phyloP scores from a whole-genome alignment of 2,113 vertebrate genomes.

The Etheostoma spectabile region DNA sequence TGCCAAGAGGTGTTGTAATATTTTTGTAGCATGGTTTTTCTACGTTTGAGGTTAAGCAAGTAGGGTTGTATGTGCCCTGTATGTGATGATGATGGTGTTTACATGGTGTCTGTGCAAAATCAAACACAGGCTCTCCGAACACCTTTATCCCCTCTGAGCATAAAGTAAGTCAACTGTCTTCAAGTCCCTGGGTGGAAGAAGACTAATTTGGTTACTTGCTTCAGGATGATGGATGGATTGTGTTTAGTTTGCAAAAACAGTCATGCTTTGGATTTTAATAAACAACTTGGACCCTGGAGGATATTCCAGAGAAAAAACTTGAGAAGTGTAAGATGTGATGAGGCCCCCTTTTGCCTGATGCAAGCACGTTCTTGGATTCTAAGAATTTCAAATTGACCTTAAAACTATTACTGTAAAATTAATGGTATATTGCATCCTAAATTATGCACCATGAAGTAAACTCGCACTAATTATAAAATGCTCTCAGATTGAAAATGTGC shows the following conservation, averaged over 20 bases:
- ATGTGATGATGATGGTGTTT: conserved; percentile 49
- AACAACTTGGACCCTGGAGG: conserved; percentile 65
- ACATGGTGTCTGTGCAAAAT: conserved; percentile 65
- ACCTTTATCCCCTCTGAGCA: conserved; percentile 58
- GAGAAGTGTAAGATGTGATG: conserved; percentile 26
- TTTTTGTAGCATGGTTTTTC: conserved; percentile 11
- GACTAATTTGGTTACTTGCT: conserved; percentile 58
- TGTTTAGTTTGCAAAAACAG: conserved; percentile 64
- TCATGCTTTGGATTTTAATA: conserved; percentile 68
- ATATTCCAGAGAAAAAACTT: conserved; percentile 41
- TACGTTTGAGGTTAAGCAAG: conserved; percentile 8
- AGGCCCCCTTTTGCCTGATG: conserved; percentile 9
- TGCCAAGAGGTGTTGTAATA: conserved; percentile 4
- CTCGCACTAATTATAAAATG: conserved; percentile 13
- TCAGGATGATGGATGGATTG: conserved; percentile 70
- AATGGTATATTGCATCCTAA: conserved; percentile 13
- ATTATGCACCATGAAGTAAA: conserved; percentile 22
- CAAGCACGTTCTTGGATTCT: conserved; percentile 9
- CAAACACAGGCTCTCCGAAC: conserved; percentile 52
- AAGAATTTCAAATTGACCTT: conserved; percentile 3
- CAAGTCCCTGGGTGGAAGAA: conserved; percentile 40
- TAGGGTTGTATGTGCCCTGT: conserved; percentile 14
- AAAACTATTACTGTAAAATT: conserved; percentile 24
- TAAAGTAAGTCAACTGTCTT: conserved; percentile 46
- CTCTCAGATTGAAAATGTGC: conserved; percentile 17